These are phyloP conservation scores for Xiphophorus hellerii DNA, from an alignment of 2,113 vertebrate genomes.

Conservation along the genomic window DNA sequence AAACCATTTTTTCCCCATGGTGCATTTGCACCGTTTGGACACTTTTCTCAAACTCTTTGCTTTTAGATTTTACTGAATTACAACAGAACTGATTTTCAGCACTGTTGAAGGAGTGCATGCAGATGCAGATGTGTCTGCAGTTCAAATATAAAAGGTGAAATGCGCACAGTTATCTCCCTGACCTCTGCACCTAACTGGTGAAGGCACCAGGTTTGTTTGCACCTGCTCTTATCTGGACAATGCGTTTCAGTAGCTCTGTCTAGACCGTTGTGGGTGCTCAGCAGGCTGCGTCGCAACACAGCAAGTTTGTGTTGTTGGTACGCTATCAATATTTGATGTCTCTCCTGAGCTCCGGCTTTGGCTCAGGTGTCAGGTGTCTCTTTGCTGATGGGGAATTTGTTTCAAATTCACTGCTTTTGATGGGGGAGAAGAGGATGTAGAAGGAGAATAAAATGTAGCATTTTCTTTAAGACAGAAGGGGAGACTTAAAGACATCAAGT, in stretches of 20 bases:
- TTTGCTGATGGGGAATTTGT: conserved; percentile 55
- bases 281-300: conserved; percentile 39
- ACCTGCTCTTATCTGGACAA: conserved; percentile 25
- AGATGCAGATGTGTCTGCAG: not conserved
- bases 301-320: conserved; percentile 51
- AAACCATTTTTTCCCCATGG: not conserved
- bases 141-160: not conserved
- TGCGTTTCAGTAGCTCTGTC: conserved; percentile 31
- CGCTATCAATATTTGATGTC: conserved; percentile 77
- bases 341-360: conserved; percentile 58
- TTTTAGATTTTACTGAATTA: conserved; percentile 2
- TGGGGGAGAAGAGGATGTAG: not conserved
- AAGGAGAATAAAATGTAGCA: not conserved
- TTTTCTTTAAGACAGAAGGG: not conserved
- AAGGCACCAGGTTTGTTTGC: conserved; percentile 23
- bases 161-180: not conserved
- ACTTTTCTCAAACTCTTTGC: conserved; percentile 5
- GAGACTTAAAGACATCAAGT: not conserved
- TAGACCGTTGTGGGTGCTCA: conserved; percentile 32
- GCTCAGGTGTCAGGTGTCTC: conserved; percentile 77
- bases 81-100: not conserved
- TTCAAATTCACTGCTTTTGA: conserved; percentile 59
- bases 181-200: not conserved
- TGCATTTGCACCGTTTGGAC: not conserved
- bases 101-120: not conserved